Evolutionary conservation across 2,888 invertebrate species (phyloP).

Genomic region (Drosophila aldrichi): DNA sequence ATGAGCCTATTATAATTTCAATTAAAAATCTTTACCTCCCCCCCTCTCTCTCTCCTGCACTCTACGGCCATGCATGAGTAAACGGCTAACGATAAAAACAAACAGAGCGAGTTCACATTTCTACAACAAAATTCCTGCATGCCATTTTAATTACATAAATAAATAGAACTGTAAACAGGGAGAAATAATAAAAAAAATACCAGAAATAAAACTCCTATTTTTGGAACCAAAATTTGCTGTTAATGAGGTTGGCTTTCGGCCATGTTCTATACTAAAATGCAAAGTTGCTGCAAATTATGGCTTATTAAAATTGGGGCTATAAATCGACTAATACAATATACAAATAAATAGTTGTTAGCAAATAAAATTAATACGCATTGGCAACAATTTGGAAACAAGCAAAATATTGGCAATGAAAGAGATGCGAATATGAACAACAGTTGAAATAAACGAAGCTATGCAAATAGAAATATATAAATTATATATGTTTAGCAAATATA

Average conservation of each 20-base stretch:
- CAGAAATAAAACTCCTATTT: conserved; percentile 7
- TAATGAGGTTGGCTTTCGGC: conserved; percentile 21
- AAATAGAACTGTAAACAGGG: conserved; percentile 48
- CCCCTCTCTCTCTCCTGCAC: conserved; percentile 6
- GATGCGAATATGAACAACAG: not conserved
- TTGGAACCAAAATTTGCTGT: conserved; percentile 3
- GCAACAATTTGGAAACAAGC: not conserved
- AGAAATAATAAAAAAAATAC: not conserved
- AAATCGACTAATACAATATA: not conserved
- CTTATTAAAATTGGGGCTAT: conserved; percentile 3
- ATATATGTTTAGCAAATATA: not conserved
- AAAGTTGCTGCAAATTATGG: conserved; percentile 3
- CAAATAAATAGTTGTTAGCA: conserved; percentile 2
- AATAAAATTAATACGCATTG: not conserved
- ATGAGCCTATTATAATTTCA: conserved; percentile 80
- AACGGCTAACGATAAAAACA: conserved; percentile 38
- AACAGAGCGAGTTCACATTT: not conserved
- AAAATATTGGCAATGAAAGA: not conserved
- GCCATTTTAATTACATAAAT: conserved; percentile 61
- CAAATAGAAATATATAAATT: not conserved
- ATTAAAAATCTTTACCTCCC: conserved; percentile 62
- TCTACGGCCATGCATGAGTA: conserved; percentile 51
- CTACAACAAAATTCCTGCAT: conserved; percentile 10
- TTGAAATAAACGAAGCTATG: not conserved
- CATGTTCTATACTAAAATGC: not conserved